Evolutionary conservation across 1,140 invertebrate species (phyloP).

Genomic region (Diorhabda carinulata): DNA sequence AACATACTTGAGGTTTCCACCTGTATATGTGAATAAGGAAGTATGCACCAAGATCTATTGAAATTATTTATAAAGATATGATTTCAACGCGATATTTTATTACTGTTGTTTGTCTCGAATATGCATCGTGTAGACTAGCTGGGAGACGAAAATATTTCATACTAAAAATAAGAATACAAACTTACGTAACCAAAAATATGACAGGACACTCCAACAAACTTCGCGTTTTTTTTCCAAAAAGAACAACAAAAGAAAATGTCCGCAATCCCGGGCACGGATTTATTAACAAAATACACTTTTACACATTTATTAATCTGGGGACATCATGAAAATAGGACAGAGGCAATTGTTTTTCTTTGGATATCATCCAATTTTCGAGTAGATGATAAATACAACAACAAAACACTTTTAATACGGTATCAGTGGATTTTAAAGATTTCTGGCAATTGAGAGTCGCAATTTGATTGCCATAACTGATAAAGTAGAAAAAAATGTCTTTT

Average conservation of each 20-base stretch:
- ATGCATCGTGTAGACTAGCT: neutral
- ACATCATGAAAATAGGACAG: conserved; percentile 11
- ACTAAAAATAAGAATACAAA: neutral
- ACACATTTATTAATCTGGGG: conserved; percentile 1
- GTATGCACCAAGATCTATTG: too few species aligned
- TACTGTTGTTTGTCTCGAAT: too few species aligned
- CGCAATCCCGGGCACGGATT: neutral
- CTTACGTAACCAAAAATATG: neutral
- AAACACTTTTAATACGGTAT: conserved; percentile 6
- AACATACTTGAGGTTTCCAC: too few species aligned
- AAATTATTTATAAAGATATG: too few species aligned
- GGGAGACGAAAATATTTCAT: neutral
- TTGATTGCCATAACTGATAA: too few species aligned
- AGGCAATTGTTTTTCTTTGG: conserved; percentile 16
- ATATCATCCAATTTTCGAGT: conserved; percentile 7
- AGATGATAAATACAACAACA: conserved; percentile 4
- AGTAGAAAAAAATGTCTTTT: too few species aligned
- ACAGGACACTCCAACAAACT: neutral
- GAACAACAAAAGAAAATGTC: neutral
- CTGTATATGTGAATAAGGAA: too few species aligned
- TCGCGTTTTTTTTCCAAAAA: neutral
- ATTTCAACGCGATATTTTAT: too few species aligned
- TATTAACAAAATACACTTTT: conserved; percentile 1
- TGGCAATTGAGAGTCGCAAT: neutral
- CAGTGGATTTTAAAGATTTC: neutral